Evolutionary conservation across 2,113 vertebrate species (phyloP).

Genomic region (Typhlomys cinereus): DNA sequence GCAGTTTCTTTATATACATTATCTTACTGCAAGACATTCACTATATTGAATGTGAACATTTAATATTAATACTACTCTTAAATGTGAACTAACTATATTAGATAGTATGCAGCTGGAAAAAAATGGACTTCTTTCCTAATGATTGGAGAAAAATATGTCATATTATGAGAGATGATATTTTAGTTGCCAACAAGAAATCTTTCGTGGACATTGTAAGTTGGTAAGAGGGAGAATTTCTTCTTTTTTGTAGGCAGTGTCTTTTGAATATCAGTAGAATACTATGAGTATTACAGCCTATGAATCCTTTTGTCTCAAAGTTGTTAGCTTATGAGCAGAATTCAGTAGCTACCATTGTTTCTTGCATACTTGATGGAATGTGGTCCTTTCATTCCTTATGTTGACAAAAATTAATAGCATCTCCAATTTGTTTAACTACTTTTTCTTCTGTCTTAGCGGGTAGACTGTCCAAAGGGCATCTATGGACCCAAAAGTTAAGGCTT

Average conservation of each 20-base stretch:
- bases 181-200: neutral
- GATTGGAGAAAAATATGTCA: neutral
- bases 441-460: neutral
- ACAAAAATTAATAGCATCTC: neutral
- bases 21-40: neutral
- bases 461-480: neutral
- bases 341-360: neutral
- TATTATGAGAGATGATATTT: neutral
- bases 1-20: neutral
- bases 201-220: neutral
- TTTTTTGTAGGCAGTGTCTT: neutral
- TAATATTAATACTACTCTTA: neutral
- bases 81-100: neutral
- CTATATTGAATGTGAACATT: neutral
- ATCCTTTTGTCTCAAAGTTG: neutral
- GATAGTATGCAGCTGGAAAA: conserved; percentile 2
- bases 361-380: neutral
- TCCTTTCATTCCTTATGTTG: neutral
- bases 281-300: neutral
- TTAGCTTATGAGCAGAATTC: conserved; percentile 6
- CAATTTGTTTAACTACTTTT: neutral
- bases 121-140: neutral
- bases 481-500: neutral
- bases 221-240: neutral
- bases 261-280: neutral